Conservation (phyloP, 1,140 invertebrate species). For the Elysia chlorotica region DNA sequence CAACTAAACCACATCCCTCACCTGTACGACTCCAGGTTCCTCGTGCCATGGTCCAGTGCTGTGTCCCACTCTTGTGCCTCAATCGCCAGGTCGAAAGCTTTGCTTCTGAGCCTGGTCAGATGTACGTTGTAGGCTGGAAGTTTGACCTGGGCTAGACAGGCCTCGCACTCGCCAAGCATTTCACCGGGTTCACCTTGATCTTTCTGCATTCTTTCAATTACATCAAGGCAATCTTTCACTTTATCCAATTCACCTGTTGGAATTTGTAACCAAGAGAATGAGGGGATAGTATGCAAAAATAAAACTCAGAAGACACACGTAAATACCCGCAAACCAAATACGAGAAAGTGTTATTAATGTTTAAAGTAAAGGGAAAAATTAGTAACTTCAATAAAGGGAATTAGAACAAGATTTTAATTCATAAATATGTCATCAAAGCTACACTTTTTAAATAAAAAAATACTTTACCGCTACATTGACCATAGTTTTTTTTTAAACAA, state of each 20-base stretch:
- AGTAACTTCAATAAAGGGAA: too few relatives aligned
- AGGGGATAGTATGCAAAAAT: background rate
- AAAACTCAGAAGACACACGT: background rate
- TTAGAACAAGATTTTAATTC: too few relatives aligned
- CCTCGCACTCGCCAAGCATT: background rate
- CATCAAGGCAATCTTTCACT: conserved; percentile 13
- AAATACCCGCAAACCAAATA: background rate
- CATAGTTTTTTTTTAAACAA: too few relatives aligned
- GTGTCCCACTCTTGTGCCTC: conserved; percentile 5
- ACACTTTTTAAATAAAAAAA: too few relatives aligned
- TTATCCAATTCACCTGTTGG: background rate
- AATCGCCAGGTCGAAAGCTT: conserved; percentile 18
- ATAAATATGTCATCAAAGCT: too few relatives aligned
- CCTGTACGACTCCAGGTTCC: conserved; percentile 8
- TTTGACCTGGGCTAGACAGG: background rate
- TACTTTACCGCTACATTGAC: too few relatives aligned
- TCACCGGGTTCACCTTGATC: conserved; percentile 2
- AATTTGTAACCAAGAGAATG: background rate
- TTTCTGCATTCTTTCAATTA: conserved; percentile 11
- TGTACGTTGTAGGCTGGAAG: conserved; percentile 2
- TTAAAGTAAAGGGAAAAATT: too few relatives aligned
- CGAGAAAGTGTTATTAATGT: too few relatives aligned
- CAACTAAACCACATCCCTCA: too few relatives aligned
- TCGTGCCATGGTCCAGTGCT: background rate
- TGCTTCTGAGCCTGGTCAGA: background rate